These are phyloP conservation scores for Tenthredo mesomela DNA, from an alignment of 2,888 invertebrate species.

Conservation along the genomic window DNA sequence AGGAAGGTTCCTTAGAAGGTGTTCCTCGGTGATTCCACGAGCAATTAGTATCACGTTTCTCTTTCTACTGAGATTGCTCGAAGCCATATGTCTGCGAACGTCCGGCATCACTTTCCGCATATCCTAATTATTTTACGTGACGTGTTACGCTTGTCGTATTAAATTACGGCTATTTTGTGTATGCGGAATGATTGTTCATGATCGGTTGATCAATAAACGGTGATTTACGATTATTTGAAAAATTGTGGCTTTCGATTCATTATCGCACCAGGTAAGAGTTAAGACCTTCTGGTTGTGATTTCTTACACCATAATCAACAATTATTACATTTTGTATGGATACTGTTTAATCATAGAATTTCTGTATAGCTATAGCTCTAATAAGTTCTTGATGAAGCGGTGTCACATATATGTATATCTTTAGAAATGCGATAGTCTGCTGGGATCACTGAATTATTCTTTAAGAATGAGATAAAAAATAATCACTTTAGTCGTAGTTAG, in stretches of 20 bases:
- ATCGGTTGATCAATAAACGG: neutral
- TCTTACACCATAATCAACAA: neutral
- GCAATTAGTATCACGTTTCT: conserved; percentile 66
- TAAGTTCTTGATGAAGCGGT: neutral
- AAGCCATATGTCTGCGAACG: conserved; percentile 64
- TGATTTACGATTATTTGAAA: neutral
- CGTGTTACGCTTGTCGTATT: conserved; percentile 47
- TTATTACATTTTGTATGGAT: neutral
- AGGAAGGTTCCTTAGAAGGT: neutral
- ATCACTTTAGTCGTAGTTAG: neutral
- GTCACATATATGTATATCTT: neutral
- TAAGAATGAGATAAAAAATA: neutral
- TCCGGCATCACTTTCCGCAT: conserved; percentile 68
- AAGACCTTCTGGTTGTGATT: neutral
- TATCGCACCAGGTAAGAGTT: neutral
- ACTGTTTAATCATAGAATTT: neutral
- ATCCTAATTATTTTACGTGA: conserved; percentile 53
- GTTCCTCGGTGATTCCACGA: conserved; percentile 55
- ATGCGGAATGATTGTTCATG: neutral
- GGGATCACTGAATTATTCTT: neutral
- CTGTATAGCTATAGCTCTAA: neutral
- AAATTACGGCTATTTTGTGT: conserved; percentile 22
- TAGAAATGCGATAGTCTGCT: neutral
- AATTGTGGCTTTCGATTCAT: neutral
- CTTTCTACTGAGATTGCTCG: conserved; percentile 65